Base-by-base conservation (phyloP, 1,140 invertebrate species). In the Monochamus saltuarius region DNA sequence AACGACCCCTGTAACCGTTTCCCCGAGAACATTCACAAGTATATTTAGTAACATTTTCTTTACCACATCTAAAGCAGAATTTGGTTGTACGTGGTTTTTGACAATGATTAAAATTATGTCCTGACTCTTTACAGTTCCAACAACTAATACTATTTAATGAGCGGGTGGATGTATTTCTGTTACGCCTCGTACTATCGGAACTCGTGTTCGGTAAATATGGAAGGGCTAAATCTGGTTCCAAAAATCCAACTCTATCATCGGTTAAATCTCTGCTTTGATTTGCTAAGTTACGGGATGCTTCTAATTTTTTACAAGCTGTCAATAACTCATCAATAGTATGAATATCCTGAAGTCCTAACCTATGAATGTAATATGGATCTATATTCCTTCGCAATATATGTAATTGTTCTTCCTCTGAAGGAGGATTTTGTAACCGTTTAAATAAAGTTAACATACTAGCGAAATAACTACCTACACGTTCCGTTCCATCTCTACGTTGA, bases 321-420 rank as follows among this genome's bases (percentile, higher is more conserved):
- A 29, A 14, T 50, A 57, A 51, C 11, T 57, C 46, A 2, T 57
- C 56, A 0, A 57, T 45, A 13, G 46, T 40, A 38, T n/a, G 11
- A 39, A 57, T 35, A 19, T 54, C 14, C 7, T 13, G 9, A 17
- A 46, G 36, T 11, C 55, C 39, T 8, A 11, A 46, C 3, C 34
- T 4, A 17, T 54, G 50, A 37, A 55, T 55, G 1, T 19, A 55
- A 37, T 55, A 69, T 14, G 16, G 45, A 10, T 47, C 16, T 6
- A 47, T 47, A 47, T 47, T 47, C 17, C 29, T 16, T 17, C 10
- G 13, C 7, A 47, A 19, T 19, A 47, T 19, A 1, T 10, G 7
- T 16, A 17, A 17, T 10, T 22, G 10, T 13, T 13, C n/a, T 11
- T 19, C 45, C 10, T 47, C 13, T 16, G 45, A 16, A 17, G 45